These are phyloP conservation scores for Drosophila novamexicana DNA, from an alignment of 1,140 invertebrate genomes.

Conservation along the genomic window DNA sequence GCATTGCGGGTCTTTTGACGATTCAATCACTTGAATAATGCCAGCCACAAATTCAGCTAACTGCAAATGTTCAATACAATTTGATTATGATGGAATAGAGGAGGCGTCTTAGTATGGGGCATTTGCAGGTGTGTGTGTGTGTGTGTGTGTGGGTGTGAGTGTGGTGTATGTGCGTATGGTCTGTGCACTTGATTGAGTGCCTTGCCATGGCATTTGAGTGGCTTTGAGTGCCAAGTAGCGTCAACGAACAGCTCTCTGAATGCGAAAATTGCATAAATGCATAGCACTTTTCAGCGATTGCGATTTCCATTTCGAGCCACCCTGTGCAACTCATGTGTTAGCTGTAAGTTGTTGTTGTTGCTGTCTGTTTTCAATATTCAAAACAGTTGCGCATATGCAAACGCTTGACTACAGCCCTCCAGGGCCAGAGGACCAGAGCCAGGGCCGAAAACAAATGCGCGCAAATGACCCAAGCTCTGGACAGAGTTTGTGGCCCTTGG, in stretches of 20 bases:
- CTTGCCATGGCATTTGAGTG: conserved; percentile 78
- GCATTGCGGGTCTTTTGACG: conserved; percentile 58
- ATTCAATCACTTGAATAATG: conserved; percentile 79
- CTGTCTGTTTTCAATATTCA: conserved; percentile 77
- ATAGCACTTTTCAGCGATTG: conserved; percentile 78
- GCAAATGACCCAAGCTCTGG: conserved; percentile 72
- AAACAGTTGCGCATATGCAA: conserved; percentile 78
- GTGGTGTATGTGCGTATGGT: conserved; percentile 3
- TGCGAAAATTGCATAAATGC: conserved; percentile 81
- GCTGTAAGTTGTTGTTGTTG: conserved; percentile 10
- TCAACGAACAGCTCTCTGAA: conserved; percentile 56
- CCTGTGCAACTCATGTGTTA: conserved; percentile 41
- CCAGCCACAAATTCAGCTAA: conserved; percentile 71
- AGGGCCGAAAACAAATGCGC: conserved; percentile 74
- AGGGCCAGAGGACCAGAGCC: conserved; percentile 28
- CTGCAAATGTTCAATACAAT: conserved; percentile 81
- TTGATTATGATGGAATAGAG: conserved; percentile 65
- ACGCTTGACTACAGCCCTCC: conserved; percentile 62
- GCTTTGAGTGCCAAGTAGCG: conserved; percentile 67
- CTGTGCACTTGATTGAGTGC: conserved; percentile 77
- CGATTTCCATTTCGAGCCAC: conserved; percentile 53
- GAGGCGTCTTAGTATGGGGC: not conserved
- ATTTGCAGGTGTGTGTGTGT: not conserved
- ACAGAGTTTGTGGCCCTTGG: conserved; percentile 57
- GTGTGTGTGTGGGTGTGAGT: not conserved